phyloP scores from a whole-genome alignment of 2,888 invertebrate genomes.

The Xanthorhoe designata region DNA sequence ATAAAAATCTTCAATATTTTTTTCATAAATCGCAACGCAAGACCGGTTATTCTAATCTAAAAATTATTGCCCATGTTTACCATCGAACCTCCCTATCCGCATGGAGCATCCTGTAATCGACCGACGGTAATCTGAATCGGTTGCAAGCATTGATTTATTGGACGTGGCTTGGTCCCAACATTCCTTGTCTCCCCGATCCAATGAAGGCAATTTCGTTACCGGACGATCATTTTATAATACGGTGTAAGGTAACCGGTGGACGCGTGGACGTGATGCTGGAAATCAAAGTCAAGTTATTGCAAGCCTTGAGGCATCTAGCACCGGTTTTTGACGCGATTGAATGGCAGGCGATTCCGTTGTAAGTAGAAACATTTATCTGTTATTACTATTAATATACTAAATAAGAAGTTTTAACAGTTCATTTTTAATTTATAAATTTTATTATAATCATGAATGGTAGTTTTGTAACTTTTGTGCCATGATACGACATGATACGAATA shows the following conservation, averaged over 20 bases:
- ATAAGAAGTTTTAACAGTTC: too few relatives aligned
- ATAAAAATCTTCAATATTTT: background rate
- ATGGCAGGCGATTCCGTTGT: background rate
- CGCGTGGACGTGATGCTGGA: constrained; percentile 23
- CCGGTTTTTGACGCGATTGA: constrained; percentile 8
- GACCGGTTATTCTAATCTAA: constrained; percentile 32
- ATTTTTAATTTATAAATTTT: too few relatives aligned
- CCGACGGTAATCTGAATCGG: constrained; percentile 77
- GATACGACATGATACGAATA: background rate
- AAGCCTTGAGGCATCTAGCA: background rate
- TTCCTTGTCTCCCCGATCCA: constrained; percentile 63
- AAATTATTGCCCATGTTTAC: constrained; percentile 31
- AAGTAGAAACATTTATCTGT: background rate
- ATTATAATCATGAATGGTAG: too few relatives aligned
- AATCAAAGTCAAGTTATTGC: constrained; percentile 22
- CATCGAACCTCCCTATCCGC: constrained; percentile 25
- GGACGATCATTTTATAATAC: constrained; percentile 43
- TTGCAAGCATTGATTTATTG: constrained; percentile 79
- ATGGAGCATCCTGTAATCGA: constrained; percentile 52
- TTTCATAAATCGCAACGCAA: constrained; percentile 1
- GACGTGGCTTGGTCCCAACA: constrained; percentile 63
- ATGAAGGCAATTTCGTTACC: constrained; percentile 74
- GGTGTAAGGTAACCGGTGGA: constrained; percentile 25
- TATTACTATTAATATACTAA: background rate
- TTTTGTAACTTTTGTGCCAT: too few relatives aligned